Percentiles rank a stretch among this genome's conserved stretches.
Evolutionary conservation across 2,113 vertebrate genomes (phyloP).

Genomic region (Turdus rufiventris): DNA sequence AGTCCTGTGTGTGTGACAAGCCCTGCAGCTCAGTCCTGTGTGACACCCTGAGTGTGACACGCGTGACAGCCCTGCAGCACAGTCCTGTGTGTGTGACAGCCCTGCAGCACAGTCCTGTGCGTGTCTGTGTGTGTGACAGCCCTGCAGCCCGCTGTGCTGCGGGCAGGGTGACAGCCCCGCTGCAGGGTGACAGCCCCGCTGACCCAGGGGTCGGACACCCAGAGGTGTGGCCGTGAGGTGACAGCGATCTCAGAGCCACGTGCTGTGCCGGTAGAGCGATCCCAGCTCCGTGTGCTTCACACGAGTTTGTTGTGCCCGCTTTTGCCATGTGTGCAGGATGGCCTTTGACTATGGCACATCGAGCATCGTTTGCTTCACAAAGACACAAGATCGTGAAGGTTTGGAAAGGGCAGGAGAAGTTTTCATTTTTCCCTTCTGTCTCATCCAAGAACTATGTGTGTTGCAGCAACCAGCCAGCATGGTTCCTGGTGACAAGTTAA

Average conservation of each 20-base stretch:
- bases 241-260: accelerated
- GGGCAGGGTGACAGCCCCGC: accelerated
- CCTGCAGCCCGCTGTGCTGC: neutral
- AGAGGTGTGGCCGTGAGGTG: neutral
- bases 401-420: neutral
- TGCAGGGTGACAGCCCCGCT: accelerated
- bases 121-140: neutral
- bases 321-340: neutral
- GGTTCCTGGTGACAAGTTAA: neutral
- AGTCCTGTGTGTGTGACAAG: no score
- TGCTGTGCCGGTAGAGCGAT: neutral
- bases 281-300: accelerated
- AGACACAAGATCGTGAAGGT: neutral
- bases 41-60: no score
- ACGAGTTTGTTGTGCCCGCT: neutral
- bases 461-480: neutral
- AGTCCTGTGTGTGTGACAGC: no score
- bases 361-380: neutral
- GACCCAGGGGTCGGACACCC: neutral
- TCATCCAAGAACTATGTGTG: slow-evolving; percentile 17
- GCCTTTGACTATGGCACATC: neutral
- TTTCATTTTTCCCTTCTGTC: neutral
- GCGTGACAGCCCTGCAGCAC: no score
- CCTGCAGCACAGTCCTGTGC: no score
- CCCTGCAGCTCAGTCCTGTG: no score